Evolutionary conservation across 1,140 invertebrate species (phyloP).

Genomic region (Heliconius nattereri): DNA sequence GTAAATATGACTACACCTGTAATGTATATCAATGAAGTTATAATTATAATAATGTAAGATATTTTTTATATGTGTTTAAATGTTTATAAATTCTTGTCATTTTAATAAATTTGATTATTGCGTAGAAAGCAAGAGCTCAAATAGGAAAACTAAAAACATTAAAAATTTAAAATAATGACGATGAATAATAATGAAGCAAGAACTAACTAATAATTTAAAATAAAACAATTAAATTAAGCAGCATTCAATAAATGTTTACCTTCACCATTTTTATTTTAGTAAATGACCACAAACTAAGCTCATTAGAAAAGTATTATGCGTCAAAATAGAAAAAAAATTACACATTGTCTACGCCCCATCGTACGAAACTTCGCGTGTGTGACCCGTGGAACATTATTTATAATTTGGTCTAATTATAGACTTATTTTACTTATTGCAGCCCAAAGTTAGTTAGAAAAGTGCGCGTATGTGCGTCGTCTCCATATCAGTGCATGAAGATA

Average conservation of each 20-base stretch:
- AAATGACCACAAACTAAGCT: conserved; percentile 27
- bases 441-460: conserved; percentile 62
- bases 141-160: background rate
- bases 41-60: no score
- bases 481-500: conserved; percentile 52
- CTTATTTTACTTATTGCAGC: conserved; percentile 61
- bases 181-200: no score
- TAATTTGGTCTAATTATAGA: conserved; percentile 76
- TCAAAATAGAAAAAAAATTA: conserved; percentile 65
- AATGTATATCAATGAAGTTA: no score
- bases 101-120: no score
- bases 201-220: background rate
- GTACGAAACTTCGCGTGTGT: conserved; percentile 74
- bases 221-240: background rate
- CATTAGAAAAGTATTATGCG: conserved; percentile 62
- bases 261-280: background rate
- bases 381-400: conserved; percentile 74
- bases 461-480: conserved; percentile 52
- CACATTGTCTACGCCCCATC: conserved; percentile 66
- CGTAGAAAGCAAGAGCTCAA: no score
- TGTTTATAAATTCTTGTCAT: no score
- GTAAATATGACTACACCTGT: no score
- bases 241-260: background rate
- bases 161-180: background rate
- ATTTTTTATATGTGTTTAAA: no score